phyloP scores from a whole-genome alignment of 2,888 invertebrate genomes.

The Morinoia aosen region DNA sequence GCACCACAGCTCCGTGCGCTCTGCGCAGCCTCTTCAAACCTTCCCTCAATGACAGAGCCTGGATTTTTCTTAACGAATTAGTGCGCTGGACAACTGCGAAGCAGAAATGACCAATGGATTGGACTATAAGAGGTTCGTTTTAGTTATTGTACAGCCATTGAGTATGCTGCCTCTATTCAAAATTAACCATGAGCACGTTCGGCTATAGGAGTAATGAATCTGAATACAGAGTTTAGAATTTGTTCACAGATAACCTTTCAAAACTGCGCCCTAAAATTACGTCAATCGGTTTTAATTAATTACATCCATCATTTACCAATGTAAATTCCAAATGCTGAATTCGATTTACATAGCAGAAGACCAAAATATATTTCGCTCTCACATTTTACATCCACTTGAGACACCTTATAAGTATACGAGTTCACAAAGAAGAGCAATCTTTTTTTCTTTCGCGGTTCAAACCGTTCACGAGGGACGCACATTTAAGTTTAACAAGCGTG shows the following conservation, averaged over 20 bases:
- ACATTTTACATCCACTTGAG: not conserved
- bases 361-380: not conserved
- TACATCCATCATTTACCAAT: not conserved
- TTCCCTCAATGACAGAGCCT: not conserved
- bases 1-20: not conserved
- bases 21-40: not conserved
- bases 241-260: not conserved
- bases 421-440: not conserved
- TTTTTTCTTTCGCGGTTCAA: not conserved
- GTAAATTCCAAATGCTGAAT: too few relatives aligned
- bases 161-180: not conserved
- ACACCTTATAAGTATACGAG: not conserved
- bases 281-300: not conserved
- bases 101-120: slow-evolving; percentile 1
- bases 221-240: not conserved
- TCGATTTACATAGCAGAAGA: too few relatives aligned
- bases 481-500: too few relatives aligned
- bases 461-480: too few relatives aligned
- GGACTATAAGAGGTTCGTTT: not conserved
- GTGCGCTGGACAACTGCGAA: not conserved
- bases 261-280: not conserved
- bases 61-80: not conserved
- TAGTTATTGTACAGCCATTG: not conserved
- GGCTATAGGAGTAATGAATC: not conserved
- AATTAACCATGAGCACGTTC: not conserved